Percentiles rank a stretch among this genome's conserved stretches.
Evolutionary conservation across 2,888 invertebrate species (phyloP).

Genomic region (Drosophila gaucha): DNA sequence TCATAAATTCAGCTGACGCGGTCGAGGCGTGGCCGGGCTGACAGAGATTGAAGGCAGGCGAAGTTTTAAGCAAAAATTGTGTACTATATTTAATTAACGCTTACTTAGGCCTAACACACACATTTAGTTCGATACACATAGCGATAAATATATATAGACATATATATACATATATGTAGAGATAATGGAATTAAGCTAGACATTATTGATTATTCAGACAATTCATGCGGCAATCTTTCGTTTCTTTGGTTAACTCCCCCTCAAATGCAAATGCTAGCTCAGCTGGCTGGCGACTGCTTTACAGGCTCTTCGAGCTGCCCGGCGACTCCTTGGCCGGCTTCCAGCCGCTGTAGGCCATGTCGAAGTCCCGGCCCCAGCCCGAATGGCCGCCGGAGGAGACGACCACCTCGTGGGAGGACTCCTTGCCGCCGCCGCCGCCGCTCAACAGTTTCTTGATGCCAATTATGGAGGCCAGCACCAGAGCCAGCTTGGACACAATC

Average conservation of each 20-base stretch:
- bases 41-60: background rate
- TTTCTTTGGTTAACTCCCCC: conserved; percentile 67
- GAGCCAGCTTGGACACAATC: conserved; percentile 92
- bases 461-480: conserved; percentile 93
- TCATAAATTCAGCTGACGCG: conserved; percentile 64
- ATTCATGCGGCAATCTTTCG: conserved; percentile 67
- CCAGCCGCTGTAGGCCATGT: conserved; percentile 87
- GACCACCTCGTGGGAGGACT: conserved; percentile 90
- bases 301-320: conserved; percentile 72
- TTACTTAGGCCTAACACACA: conserved; percentile 80
- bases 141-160: conserved; percentile 21
- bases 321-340: conserved; percentile 83
- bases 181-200: conserved; percentile 64
- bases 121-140: conserved; percentile 70
- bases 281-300: conserved; percentile 58
- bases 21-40: conserved; percentile 26
- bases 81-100: conserved; percentile 70
- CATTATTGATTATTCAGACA: conserved; percentile 69
- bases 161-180: conserved; percentile 45
- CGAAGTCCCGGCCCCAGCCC: conserved; percentile 90
- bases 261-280: conserved; percentile 58
- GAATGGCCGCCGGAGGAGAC: conserved; percentile 89
- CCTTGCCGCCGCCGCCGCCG: conserved; percentile 87
- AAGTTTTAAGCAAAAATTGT: conserved; percentile 53
- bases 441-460: conserved; percentile 93